phyloP scores from a whole-genome alignment of 2,797 vertebrate genomes.

The Acanthurus lineatus region DNA sequence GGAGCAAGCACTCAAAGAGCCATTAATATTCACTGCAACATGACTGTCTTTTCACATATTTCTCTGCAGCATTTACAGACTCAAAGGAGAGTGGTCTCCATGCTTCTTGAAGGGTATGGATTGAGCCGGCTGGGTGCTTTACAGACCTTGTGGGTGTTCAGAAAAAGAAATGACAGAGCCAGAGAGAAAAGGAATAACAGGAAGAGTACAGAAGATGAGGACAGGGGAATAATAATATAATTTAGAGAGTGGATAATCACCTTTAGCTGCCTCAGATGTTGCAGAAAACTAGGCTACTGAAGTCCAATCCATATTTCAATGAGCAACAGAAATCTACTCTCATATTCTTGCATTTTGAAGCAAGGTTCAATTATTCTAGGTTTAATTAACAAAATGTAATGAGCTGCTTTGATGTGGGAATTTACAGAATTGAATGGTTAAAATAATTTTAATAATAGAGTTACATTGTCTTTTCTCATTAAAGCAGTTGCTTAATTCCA shows the following conservation, averaged over 20 bases:
- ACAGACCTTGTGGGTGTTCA: slow-evolving; percentile 68
- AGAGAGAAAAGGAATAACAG: slow-evolving; percentile 49
- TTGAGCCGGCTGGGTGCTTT: slow-evolving; percentile 60
- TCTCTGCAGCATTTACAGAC: slow-evolving; percentile 67
- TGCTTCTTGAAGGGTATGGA: slow-evolving; percentile 68
- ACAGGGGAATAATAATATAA: slow-evolving; percentile 62
- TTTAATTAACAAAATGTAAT: slow-evolving; percentile 83
- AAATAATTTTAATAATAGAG: slow-evolving; percentile 71
- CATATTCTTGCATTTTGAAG: slow-evolving; percentile 73
- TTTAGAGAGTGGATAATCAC: slow-evolving; percentile 68
- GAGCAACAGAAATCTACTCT: slow-evolving; percentile 62
- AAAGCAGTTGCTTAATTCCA: slow-evolving; percentile 66
- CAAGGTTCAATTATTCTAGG: slow-evolving; percentile 73
- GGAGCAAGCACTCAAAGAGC: slow-evolving; percentile 75
- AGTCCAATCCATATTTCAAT: slow-evolving; percentile 74
- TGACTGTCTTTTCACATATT: slow-evolving; percentile 74
- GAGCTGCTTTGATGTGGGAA: slow-evolving; percentile 80
- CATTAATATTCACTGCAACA: slow-evolving; percentile 83
- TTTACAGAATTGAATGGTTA: slow-evolving; percentile 68
- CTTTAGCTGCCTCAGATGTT: slow-evolving; percentile 71
- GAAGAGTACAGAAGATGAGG: slow-evolving; percentile 38
- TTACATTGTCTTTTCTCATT: slow-evolving; percentile 74
- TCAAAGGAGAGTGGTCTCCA: slow-evolving; percentile 62
- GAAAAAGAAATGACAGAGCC: slow-evolving; percentile 55
- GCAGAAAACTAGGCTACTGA: slow-evolving; percentile 65